Evolutionary conservation across 2,113 vertebrate species (phyloP).

Genomic region (Alectura lathami): DNA sequence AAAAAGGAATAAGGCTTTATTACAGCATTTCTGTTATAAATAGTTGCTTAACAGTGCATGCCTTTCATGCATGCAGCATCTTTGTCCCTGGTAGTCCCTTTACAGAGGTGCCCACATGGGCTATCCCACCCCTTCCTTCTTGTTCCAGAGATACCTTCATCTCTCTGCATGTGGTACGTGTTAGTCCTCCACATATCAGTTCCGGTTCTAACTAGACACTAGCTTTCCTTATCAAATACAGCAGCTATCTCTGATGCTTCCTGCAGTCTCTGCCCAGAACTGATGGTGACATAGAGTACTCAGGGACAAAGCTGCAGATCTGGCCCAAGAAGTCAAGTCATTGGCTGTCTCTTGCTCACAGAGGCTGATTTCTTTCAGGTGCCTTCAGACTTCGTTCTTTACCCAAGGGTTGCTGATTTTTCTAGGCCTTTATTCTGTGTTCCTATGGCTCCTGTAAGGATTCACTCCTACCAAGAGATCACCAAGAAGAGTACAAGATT

Average conservation of each 20-base stretch:
- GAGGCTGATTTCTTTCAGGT: background rate
- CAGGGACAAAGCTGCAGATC: background rate
- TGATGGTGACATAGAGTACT: background rate
- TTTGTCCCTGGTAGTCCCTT: background rate
- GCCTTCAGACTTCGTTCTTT: background rate
- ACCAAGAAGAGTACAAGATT: background rate
- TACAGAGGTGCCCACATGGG: background rate
- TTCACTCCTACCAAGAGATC: background rate
- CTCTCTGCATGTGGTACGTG: background rate
- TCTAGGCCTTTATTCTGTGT: background rate
- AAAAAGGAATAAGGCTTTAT: background rate
- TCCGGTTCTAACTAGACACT: background rate
- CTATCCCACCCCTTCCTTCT: background rate
- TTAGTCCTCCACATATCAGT: background rate
- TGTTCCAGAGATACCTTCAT: background rate
- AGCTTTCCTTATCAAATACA: background rate
- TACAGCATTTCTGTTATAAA: background rate
- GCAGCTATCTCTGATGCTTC: background rate
- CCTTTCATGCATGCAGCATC: rapidly evolving
- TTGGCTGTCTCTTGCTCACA: background rate
- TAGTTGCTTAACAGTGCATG: background rate
- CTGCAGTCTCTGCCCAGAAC: background rate
- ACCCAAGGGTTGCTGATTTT: too few species aligned
- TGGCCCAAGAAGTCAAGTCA: background rate
- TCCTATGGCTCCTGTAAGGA: background rate